Base-by-base conservation (phyloP, 2,797 vertebrate species). In the Poeciliopsis turneri region DNA sequence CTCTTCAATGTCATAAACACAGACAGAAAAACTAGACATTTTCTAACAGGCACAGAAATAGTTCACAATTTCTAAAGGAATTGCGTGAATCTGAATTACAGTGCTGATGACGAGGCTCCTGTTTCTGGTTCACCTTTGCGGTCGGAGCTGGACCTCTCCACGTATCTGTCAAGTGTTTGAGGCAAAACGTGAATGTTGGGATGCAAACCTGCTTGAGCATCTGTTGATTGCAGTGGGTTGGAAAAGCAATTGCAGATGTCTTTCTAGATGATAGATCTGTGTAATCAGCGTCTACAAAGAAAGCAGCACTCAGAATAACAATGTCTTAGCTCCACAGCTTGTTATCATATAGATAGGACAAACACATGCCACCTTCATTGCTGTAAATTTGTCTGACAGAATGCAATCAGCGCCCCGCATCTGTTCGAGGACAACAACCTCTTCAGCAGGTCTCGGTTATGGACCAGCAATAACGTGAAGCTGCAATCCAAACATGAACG, bases 301-400 rank as follows among this genome's bases (percentile, higher is more conserved):
- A 74, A 61, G 73, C 78, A 81, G 77, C 73, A 84, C 77, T 87
- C 77, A 69, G 90, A 93, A 93, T 92, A 80, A 80, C 83, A 92
- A 94, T 89, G 75, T 77, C 83, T 72, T 30, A 25, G 61, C 74
- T 72, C 75, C 80, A 59, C 79, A 84, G 78, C 91, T 94, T 66
- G 90, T 94, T 94, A 92, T 86, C 93, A 94, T 94, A 93, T 93
- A 93, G 91, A 95, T 91, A 87, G 90, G 88, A 85, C 76, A 82
- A 75, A 83, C 71, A 82, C 70, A 33, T 77, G 80, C 69, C 39
- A 45, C 59, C 72, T 80, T 82, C 82, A 77, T 76, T 70, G 13
- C 70, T 78, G 61, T 82, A 51, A 80, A 86, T 90, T 57, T 82
- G 77, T 89, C 77, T 75, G 18, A 79, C 81, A 91, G 69, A 79